phyloP scores from a whole-genome alignment of 2,797 vertebrate species.

The Cynodonichthys magdalenae region DNA sequence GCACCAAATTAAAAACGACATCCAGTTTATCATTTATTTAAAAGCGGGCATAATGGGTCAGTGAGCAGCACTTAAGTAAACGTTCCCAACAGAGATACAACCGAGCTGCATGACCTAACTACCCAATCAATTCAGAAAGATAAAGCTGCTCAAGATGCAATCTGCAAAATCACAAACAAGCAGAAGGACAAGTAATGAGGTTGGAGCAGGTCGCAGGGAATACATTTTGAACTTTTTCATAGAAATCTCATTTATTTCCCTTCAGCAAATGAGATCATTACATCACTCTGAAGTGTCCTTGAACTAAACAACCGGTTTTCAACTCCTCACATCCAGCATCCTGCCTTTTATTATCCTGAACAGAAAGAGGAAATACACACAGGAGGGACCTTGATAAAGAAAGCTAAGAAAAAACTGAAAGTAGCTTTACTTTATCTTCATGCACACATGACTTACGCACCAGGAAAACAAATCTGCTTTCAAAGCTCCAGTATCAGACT shows the following conservation, averaged over 20 bases:
- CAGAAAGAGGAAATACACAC: too few species aligned
- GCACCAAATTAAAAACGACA: conserved; percentile 48
- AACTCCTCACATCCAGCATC: conserved; percentile 31
- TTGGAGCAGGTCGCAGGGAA: conserved; percentile 17
- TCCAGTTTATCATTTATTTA: conserved; percentile 28
- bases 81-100: conserved; percentile 27
- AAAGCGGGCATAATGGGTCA: conserved; percentile 21
- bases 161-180: conserved; percentile 7
- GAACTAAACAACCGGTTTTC: conserved; percentile 34
- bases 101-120: conserved; percentile 6
- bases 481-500: too few species aligned
- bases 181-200: conserved; percentile 23
- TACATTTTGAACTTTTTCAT: conserved; percentile 48
- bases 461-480: background rate
- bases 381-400: background rate
- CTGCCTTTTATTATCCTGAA: conserved; percentile 1
- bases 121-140: conserved; percentile 26
- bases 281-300: conserved; percentile 30
- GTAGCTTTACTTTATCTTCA: too few species aligned
- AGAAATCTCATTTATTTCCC: conserved; percentile 44
- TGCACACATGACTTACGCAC: background rate
- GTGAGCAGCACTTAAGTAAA: conserved; percentile 38
- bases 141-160: background rate
- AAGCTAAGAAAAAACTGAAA: background rate
- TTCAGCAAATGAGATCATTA: conserved; percentile 36